Percentiles rank a stretch among this genome's conserved stretches.
Evolutionary conservation across 2,797 vertebrate genomes (phyloP).

Genomic region (Clamator glandarius): DNA sequence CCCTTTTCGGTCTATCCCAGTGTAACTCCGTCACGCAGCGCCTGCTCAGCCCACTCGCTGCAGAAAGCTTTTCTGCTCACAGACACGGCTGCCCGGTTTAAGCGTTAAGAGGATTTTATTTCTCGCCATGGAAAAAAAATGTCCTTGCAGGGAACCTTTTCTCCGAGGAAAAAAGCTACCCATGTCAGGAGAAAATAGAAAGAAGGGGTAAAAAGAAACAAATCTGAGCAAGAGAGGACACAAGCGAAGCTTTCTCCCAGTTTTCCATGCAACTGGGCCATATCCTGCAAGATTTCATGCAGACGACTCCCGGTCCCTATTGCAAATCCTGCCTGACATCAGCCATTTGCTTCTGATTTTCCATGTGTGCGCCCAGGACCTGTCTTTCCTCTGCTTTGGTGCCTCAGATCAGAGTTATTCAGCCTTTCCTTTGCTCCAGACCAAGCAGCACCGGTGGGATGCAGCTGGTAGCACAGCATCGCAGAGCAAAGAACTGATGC

Average conservation of each 20-base stretch:
- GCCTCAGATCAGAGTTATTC: rapidly evolving
- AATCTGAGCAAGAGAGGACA: not conserved
- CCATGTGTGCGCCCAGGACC: rapidly evolving
- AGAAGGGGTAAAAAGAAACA: not conserved
- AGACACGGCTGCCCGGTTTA: not conserved
- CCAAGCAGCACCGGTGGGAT: not conserved
- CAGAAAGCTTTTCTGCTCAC: not conserved
- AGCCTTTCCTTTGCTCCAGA: rapidly evolving
- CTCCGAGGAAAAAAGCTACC: not conserved
- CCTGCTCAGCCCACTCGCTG: not conserved
- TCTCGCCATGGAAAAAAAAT: not conserved
- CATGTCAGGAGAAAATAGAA: not conserved
- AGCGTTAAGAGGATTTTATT: constrained; percentile 37
- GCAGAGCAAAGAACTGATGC: not conserved
- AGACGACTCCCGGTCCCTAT: rapidly evolving
- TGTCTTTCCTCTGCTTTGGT: not conserved
- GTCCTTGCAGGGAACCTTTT: not conserved
- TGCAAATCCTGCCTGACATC: not conserved
- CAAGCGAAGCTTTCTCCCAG: not conserved
- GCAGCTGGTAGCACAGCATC: not conserved
- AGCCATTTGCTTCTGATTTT: not conserved
- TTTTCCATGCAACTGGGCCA: not conserved
- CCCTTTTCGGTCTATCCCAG: not conserved
- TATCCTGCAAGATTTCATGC: not conserved
- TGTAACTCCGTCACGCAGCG: not conserved